Evolutionary conservation across 2,888 invertebrate genomes (phyloP).

Genomic region (Sarcophaga rosellei): DNA sequence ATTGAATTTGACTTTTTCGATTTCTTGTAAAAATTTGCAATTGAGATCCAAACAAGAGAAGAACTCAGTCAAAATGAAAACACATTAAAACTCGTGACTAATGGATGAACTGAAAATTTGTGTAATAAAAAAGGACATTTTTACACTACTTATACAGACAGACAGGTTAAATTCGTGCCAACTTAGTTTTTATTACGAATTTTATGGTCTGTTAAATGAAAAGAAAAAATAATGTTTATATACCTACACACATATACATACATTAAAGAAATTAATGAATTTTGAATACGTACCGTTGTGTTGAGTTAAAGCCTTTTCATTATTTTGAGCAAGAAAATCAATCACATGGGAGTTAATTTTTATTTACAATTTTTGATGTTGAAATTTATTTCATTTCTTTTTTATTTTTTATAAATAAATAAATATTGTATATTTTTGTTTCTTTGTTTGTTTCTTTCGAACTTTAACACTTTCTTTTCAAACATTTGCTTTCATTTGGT

Average conservation of each 20-base stretch:
- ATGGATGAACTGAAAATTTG: too few species aligned
- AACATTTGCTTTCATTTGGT: not conserved
- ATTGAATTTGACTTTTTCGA: too few species aligned
- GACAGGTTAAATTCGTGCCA: conserved; percentile 46
- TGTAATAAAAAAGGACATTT: too few species aligned
- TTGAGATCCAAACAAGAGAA: too few species aligned
- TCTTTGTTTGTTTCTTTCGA: too few species aligned
- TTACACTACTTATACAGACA: not conserved
- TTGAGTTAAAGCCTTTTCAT: conserved; percentile 41
- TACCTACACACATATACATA: too few species aligned
- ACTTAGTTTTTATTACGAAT: conserved; percentile 48
- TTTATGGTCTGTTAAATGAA: not conserved
- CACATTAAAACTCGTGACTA: too few species aligned
- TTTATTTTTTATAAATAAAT: not conserved
- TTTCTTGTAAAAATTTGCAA: too few species aligned
- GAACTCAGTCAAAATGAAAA: too few species aligned
- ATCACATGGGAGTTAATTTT: conserved; percentile 9
- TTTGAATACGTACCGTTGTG: conserved; percentile 33
- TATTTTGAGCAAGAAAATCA: conserved; percentile 28
- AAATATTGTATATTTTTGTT: not conserved
- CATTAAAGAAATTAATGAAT: too few species aligned
- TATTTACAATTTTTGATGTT: not conserved
- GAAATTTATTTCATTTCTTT: too few species aligned
- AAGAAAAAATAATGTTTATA: too few species aligned
- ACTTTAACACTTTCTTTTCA: not conserved